Evolutionary conservation across 2,888 invertebrate species (phyloP).

Genomic region (Onchidella celtica): DNA sequence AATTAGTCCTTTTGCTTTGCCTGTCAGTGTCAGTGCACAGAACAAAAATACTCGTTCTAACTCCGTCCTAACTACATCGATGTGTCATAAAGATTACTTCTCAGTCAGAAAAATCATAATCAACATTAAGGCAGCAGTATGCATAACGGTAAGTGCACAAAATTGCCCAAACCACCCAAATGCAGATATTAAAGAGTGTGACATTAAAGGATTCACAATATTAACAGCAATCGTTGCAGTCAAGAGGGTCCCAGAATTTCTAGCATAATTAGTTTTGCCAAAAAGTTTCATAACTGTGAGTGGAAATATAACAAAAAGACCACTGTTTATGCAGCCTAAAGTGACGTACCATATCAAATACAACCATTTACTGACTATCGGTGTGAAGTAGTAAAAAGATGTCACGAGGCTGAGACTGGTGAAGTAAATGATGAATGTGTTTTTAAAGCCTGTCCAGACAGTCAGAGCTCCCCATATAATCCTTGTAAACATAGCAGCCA

Average conservation of each 20-base stretch:
- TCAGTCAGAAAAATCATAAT: neutral
- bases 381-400: neutral
- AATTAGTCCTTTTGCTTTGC: too few relatives aligned
- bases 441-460: neutral
- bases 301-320: neutral
- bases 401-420: neutral
- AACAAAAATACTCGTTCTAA: too few relatives aligned
- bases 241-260: neutral
- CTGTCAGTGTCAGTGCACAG: too few relatives aligned
- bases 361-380: neutral
- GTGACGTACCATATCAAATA: neutral
- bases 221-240: neutral
- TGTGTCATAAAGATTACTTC: too few relatives aligned
- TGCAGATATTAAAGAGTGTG: neutral
- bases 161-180: neutral
- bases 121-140: neutral
- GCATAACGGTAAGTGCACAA: neutral
- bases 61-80: too few relatives aligned
- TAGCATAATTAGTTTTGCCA: neutral
- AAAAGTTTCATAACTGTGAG: neutral
- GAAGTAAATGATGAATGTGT: neutral
- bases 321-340: neutral
- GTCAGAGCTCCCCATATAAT: neutral
- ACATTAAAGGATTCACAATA: neutral
- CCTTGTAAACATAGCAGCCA: neutral